Evolutionary conservation across 2,797 vertebrate species (phyloP), one percentile per base, ranked within the genome.

Genomic region (Sebastiscus albofasciatus): DNA sequence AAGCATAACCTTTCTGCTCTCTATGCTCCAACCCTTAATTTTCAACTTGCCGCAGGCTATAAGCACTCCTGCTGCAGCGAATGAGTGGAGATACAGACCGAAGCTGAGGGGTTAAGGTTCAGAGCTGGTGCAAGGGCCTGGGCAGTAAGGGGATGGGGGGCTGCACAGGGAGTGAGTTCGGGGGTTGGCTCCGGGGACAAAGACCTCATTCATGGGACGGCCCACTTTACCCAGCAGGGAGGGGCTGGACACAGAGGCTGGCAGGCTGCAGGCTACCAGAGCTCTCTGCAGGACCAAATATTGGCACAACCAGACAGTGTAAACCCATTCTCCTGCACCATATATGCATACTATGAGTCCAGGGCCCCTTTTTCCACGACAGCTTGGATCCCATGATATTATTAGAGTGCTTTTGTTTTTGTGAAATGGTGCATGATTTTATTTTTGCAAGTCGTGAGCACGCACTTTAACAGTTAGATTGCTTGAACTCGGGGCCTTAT

Each of bases 111-210:
- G 93, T 95, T 94, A 93, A 93, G 84, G 90, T 93, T 92, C 66
- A 90, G 81, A 83, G 83, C 82, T 89, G 84, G 91, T 91, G 87
- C 86, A 88, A 89, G 85, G 83, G 80, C 88, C 76, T 74, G 81
- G 85, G 87, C 83, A 75, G 88, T 29, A 67, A 82, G 34, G 65
- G 80, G 77, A 70, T 46, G 73, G 90, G 85, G 69, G 73, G 85
- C 75, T 86, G 79, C 72, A 85, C 78, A 66, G 88, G 69, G 85
- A 92, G 78, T 13, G 67, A 78, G 91, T 88, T 89, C 75, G 80
- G 92, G 90, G 92, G 93, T 90, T 93, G 92, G 92, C 81, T 92
- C 73, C 27, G 6, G 22, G 80, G 80, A 96, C 95, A 96, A 96
- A 95, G 92, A 78, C 82, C 75, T 87, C 83, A 90, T 96, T 96